A percentile compares a stretch with the other conserved stretches of the same genome.
phyloP scores from a whole-genome alignment of 2,888 invertebrate species.

The Rugalucina vietnamica region DNA sequence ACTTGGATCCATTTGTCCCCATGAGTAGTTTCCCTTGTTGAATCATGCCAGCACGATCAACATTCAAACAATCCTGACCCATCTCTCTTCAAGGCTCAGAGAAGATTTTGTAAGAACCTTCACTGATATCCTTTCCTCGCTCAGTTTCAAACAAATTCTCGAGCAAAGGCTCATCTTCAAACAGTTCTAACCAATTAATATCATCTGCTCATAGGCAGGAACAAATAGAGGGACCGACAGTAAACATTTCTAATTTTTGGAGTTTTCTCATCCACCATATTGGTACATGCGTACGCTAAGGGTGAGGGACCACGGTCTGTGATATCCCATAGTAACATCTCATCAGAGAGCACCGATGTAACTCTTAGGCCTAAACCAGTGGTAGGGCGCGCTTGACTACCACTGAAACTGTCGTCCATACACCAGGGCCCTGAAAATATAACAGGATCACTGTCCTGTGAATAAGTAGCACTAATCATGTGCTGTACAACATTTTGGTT shows the following conservation, averaged over 20 bases:
- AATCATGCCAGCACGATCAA: conserved; percentile 17
- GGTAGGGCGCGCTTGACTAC: not conserved
- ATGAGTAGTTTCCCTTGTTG: not conserved
- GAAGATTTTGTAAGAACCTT: not conserved
- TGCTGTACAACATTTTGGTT: no score
- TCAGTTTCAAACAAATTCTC: not conserved
- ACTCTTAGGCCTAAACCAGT: not conserved
- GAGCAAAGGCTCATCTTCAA: not conserved
- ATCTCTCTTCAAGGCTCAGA: not conserved
- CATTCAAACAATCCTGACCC: not conserved
- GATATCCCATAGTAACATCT: not conserved
- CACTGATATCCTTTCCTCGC: not conserved
- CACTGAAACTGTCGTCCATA: not conserved
- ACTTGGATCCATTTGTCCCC: not conserved
- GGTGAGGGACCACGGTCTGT: not conserved
- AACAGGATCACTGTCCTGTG: not conserved
- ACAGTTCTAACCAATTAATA: not conserved
- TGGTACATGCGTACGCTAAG: not conserved
- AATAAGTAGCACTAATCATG: no score
- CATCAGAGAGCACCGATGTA: not conserved
- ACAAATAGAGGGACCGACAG: not conserved
- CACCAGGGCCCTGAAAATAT: not conserved
- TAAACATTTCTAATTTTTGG: not conserved
- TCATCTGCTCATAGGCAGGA: not conserved
- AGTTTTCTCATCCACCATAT: not conserved